Conservation (phyloP, 2,888 invertebrate genomes). For the Macrosiphum euphorbiae region DNA sequence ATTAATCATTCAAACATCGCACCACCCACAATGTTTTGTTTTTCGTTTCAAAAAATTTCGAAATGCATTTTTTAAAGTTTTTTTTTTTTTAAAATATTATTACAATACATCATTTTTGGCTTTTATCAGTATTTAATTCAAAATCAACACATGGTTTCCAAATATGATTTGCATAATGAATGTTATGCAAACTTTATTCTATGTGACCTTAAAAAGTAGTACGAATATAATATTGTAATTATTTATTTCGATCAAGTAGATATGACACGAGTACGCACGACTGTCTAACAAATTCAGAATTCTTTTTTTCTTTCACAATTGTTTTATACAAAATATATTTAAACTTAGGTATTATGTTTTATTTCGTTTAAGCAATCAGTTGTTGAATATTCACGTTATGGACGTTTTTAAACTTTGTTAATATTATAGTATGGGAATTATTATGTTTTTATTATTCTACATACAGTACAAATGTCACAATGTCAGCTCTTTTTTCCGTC, state of each 20-base stretch:
- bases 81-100: background rate
- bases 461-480: background rate
- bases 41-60: too few relatives aligned
- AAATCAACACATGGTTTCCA: background rate
- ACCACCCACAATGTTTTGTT: too few relatives aligned
- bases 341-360: background rate
- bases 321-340: background rate
- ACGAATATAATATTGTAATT: background rate
- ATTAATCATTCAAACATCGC: too few relatives aligned
- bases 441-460: background rate
- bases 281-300: conserved; percentile 9
- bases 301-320: conserved; percentile 1
- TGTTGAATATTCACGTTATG: background rate
- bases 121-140: background rate
- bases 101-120: background rate
- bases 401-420: background rate
- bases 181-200: background rate
- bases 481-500: background rate
- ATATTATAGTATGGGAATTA: background rate
- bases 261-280: conserved; percentile 27
- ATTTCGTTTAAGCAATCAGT: background rate
- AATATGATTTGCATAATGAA: background rate
- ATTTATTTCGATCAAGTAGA: conserved; percentile 30
- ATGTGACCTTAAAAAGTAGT: background rate
- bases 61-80: background rate